A percentile compares a stretch with the other conserved stretches of the same genome.
Evolutionary conservation across 2,797 vertebrate genomes (phyloP).

Genomic region (Onychomys arenicola): DNA sequence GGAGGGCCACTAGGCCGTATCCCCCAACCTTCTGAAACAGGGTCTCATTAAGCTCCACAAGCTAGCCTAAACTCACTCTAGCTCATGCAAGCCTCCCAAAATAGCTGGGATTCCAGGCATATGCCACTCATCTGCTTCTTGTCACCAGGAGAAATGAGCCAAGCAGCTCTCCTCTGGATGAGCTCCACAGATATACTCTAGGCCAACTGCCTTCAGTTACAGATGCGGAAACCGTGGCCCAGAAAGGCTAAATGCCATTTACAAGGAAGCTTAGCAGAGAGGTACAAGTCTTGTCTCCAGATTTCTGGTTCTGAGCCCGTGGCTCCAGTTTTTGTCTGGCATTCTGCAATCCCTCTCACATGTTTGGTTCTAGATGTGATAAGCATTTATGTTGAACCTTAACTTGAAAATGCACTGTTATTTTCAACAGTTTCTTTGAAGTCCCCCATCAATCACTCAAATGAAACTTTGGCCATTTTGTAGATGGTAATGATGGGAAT

Average conservation of each 20-base stretch:
- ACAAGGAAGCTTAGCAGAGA: background rate
- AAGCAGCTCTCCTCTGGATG: background rate
- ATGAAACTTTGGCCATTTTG: background rate
- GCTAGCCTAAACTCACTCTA: background rate
- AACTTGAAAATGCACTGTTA: conserved; percentile 28
- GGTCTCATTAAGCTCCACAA: background rate
- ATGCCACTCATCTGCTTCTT: background rate
- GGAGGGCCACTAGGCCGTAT: background rate
- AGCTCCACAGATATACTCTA: background rate
- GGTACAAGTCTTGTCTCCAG: background rate
- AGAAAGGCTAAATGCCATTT: background rate
- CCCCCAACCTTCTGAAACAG: background rate
- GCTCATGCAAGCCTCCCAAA: background rate
- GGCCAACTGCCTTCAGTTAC: background rate
- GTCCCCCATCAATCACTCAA: conserved; percentile 22
- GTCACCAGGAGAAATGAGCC: conserved; percentile 32
- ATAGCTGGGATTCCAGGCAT: background rate
- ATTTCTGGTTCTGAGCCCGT: background rate
- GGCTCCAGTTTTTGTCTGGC: background rate
- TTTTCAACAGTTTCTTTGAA: conserved; percentile 52
- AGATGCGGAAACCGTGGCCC: background rate
- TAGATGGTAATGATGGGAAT: background rate
- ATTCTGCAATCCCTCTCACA: conserved; percentile 9
- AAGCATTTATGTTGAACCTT: conserved; percentile 28
- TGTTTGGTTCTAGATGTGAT: background rate